Evolutionary conservation across 2,888 invertebrate species (phyloP), one percentile per base, ranked within the genome.

Genomic region (Allolobophora icterica): DNA sequence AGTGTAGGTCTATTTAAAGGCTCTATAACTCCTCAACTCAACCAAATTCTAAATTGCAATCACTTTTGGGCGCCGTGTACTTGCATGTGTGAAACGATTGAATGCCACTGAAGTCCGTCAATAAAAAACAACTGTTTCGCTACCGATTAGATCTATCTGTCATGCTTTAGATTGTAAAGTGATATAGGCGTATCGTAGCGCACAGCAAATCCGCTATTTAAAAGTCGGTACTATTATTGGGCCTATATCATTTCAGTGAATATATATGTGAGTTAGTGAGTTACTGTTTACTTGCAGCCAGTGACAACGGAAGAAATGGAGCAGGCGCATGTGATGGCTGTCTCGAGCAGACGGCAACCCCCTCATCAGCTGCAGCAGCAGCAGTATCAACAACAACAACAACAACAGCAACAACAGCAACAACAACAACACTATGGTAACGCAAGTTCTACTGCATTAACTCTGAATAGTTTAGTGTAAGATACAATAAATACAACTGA

Each of bases 341-440:
- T 84, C n/a, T 84, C 84, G 4, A 87, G 19, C 87, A 87, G 87
- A 87, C 87, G n/a, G 11, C 87, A 33, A 87, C 35, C 30, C 11
- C 87, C 30, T n/a, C 87, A 33, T 38, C 87, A 34, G 15, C 38
- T 13, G 35, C 87, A 34, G 15, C 87, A 87, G 38, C 87, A 87
- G 38, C 87, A 87, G 30, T 35, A 87, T 24, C 87, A 35, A 15
- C 87, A 35, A 17, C 38, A 13, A 8, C 35, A 13, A 34, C 34
- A 33, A 33, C 84, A 33, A 19, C 34, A 15, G 33, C 84, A 84
- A 84, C 84, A 84, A 17, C 84, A 84, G 33, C 34, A 35, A 34
- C 87, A 35, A 38, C 87, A 87, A 35, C 87, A 87, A 87, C 34
- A 87, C 35, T 87, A 87, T 17, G 38, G 87, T 38, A 87, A 87